phyloP scores from a whole-genome alignment of 92 coral and sea anemone species.

The Zoanthus sociatus region DNA sequence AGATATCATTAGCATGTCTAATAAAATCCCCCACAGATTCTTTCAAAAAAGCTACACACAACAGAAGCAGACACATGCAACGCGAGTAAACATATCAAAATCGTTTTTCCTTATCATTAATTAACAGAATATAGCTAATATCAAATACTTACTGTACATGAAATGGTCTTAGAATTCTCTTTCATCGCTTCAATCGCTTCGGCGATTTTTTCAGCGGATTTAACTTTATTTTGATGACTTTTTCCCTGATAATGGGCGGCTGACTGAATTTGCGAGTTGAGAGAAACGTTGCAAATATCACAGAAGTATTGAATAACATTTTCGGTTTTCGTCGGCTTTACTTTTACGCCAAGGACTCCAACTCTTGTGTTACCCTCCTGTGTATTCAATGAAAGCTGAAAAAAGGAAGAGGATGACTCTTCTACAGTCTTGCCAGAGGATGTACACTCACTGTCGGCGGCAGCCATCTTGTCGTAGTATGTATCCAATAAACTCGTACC shows the following conservation, averaged over 20 bases:
- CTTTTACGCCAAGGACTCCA: constrained; percentile 21
- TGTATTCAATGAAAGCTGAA: constrained; percentile 20
- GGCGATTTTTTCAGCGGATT: constrained; percentile 57
- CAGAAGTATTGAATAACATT: constrained; percentile 54
- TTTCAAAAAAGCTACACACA: too few species aligned
- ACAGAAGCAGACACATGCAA: too few species aligned
- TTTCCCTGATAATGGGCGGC: constrained; percentile 86
- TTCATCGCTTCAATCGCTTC: constrained; percentile 43
- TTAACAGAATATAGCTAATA: background rate
- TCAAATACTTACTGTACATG: background rate
- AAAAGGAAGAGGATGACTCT: constrained; percentile 22
- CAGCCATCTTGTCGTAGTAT: background rate
- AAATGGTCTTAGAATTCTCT: background rate
- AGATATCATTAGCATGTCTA: too few species aligned
- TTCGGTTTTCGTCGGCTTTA: constrained; percentile 26
- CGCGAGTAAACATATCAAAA: too few species aligned
- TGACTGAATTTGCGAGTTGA: constrained; percentile 85
- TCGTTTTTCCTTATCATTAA: too few species aligned
- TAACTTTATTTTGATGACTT: constrained; percentile 75
- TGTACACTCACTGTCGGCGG: background rate
- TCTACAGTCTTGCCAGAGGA: background rate
- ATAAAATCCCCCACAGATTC: too few species aligned
- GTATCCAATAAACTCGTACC: background rate
- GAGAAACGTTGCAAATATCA: constrained; percentile 76
- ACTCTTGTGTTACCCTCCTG: background rate